phyloP scores from a whole-genome alignment of 2,888 invertebrate species.

The Altica lythri region DNA sequence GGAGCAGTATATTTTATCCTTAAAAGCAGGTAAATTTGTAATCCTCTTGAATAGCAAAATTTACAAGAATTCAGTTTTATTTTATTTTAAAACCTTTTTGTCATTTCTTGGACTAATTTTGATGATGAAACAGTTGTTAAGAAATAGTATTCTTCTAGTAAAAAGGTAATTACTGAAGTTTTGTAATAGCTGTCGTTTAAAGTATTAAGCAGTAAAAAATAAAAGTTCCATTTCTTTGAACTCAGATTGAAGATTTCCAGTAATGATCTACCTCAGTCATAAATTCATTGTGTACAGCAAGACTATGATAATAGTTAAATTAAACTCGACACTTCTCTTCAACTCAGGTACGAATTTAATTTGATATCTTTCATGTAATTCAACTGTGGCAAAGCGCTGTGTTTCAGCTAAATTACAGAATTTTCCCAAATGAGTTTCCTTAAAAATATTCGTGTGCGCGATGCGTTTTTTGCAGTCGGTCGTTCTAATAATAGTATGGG shows the following conservation, averaged over 20 bases:
- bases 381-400: slow-evolving; percentile 23
- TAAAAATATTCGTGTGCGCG: slow-evolving; percentile 26
- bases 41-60: no score
- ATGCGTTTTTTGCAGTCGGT: slow-evolving; percentile 17
- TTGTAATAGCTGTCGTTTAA: no score
- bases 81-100: no score
- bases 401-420: slow-evolving; percentile 28
- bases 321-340: slow-evolving; percentile 17
- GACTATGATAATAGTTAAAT: slow-evolving; percentile 24
- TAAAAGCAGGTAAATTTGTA: no score
- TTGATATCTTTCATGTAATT: slow-evolving; percentile 26
- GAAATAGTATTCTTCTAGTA: no score
- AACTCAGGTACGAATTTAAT: slow-evolving; percentile 30
- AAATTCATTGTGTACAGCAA: slow-evolving; percentile 14
- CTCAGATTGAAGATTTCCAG: slow-evolving; percentile 16
- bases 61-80: no score
- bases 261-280: slow-evolving; percentile 2
- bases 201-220: neutral
- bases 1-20: no score
- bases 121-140: no score
- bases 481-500: slow-evolving; percentile 25
- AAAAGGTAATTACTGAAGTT: no score
- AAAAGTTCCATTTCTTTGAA: neutral
- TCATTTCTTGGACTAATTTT: no score
- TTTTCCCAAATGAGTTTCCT: slow-evolving; percentile 27